A percentile compares a stretch with the other conserved stretches of the same genome.
Evolutionary conservation across 1,140 invertebrate genomes (phyloP).

Genomic region (Megathymus violae): DNA sequence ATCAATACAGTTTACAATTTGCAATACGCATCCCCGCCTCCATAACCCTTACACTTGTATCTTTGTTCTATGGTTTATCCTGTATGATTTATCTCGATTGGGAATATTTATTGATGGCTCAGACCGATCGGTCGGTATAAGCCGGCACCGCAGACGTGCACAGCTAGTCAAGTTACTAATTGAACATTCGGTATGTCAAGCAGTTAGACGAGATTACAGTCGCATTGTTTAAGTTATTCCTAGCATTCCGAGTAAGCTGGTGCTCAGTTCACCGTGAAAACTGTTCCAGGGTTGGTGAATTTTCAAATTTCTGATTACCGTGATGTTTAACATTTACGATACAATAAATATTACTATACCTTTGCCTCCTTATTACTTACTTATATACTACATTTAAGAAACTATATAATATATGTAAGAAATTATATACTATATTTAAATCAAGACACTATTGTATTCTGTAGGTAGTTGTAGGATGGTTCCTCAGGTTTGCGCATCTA

Average conservation of each 20-base stretch:
- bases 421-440: too few species aligned
- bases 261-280: slow-evolving; percentile 57
- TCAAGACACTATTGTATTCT: too few species aligned
- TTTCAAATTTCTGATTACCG: too few species aligned
- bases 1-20: too few species aligned
- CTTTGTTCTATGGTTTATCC: slow-evolving; percentile 34
- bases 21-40: too few species aligned
- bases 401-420: too few species aligned
- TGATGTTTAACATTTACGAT: too few species aligned
- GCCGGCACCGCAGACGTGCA: slow-evolving; percentile 49
- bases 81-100: slow-evolving; percentile 36
- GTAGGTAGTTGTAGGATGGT: too few species aligned
- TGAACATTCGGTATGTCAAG: slow-evolving; percentile 72
- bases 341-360: too few species aligned
- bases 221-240: slow-evolving; percentile 77
- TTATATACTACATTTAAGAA: too few species aligned
- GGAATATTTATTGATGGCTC: slow-evolving; percentile 44
- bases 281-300: slow-evolving; percentile 45
- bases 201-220: slow-evolving; percentile 80
- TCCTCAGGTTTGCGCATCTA: too few species aligned
- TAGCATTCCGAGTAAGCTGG: slow-evolving; percentile 44
- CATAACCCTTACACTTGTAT: slow-evolving; percentile 5
- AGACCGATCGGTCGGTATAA: slow-evolving; percentile 44
- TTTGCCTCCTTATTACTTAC: too few species aligned
- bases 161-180: slow-evolving; percentile 48